phyloP scores from a whole-genome alignment of 2,113 vertebrate genomes.

The Vidua macroura region DNA sequence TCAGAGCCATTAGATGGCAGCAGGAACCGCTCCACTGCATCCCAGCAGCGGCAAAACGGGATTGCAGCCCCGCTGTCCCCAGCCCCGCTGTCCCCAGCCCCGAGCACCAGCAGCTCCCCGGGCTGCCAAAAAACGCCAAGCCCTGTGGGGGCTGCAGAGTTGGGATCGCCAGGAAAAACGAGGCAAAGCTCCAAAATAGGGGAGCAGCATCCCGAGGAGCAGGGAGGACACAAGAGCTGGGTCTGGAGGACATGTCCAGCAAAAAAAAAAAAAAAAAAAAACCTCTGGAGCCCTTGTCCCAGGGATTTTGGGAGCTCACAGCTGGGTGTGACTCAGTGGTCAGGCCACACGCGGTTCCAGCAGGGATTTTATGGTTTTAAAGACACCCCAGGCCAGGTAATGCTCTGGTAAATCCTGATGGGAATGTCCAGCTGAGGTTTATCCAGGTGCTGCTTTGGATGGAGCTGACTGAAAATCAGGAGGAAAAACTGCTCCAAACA shows the following conservation, averaged over 20 bases:
- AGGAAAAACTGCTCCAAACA: not conserved
- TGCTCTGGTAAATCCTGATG: fast-evolving
- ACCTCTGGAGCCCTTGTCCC: not conserved
- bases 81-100: not conserved
- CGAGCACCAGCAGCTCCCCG: not conserved
- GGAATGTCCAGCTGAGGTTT: not conserved
- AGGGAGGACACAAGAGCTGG: fast-evolving
- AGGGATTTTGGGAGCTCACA: not conserved
- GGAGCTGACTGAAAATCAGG: not conserved
- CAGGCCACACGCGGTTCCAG: not conserved
- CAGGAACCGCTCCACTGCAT: not conserved
- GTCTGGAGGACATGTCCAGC: fast-evolving
- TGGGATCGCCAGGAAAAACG: fast-evolving
- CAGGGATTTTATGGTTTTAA: not conserved
- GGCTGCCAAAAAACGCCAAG: too few species aligned
- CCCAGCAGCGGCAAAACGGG: fast-evolving
- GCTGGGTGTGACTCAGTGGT: not conserved
- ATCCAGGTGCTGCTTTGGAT: not conserved
- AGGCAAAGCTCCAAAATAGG: fast-evolving
- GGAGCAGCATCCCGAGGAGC: not conserved
- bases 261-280: not conserved
- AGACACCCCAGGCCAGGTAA: not conserved
- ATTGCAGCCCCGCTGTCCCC: not conserved
- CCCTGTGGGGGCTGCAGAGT: not conserved
- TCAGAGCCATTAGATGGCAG: conserved; percentile 63